phyloP scores from a whole-genome alignment of 2,888 invertebrate genomes.

The Agriotes lineatus region DNA sequence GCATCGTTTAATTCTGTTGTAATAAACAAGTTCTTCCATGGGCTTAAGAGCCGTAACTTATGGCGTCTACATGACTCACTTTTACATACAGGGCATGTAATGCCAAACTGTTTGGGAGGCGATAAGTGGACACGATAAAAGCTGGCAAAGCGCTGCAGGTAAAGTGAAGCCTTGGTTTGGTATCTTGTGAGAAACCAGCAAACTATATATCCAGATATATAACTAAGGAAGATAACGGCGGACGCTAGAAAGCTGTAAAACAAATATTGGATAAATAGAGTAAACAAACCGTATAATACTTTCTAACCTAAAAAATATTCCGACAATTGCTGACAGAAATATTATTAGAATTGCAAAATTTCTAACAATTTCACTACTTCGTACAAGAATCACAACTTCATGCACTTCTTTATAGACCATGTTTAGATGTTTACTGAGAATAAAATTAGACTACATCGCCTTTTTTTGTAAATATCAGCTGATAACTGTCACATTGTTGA shows the following conservation, averaged over 20 bases:
- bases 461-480: too few species aligned
- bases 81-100: slow-evolving; percentile 73
- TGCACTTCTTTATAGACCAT: slow-evolving; percentile 20
- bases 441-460: too few species aligned
- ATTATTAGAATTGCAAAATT: slow-evolving; percentile 48
- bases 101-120: slow-evolving; percentile 48
- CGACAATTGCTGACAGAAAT: slow-evolving; percentile 45
- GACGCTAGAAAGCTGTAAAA: slow-evolving; percentile 62
- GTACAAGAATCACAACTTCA: slow-evolving; percentile 11
- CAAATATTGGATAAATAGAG: slow-evolving; percentile 1
- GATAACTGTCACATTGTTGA: too few species aligned
- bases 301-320: slow-evolving; percentile 52
- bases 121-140: slow-evolving; percentile 54
- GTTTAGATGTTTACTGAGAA: too few species aligned
- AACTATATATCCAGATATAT: slow-evolving; percentile 63
- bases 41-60: slow-evolving; percentile 64
- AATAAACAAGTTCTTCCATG: slow-evolving; percentile 77
- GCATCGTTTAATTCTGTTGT: slow-evolving; percentile 80
- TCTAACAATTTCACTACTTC: slow-evolving; percentile 51
- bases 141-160: slow-evolving; percentile 57
- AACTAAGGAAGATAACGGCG: slow-evolving; percentile 60
- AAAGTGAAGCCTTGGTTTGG: slow-evolving; percentile 54
- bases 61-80: slow-evolving; percentile 72
- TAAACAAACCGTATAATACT: neutral
- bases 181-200: slow-evolving; percentile 64